These are phyloP conservation scores for Rugalucina vietnamica DNA, from an alignment of 2,888 invertebrate species.

Conservation along the genomic window DNA sequence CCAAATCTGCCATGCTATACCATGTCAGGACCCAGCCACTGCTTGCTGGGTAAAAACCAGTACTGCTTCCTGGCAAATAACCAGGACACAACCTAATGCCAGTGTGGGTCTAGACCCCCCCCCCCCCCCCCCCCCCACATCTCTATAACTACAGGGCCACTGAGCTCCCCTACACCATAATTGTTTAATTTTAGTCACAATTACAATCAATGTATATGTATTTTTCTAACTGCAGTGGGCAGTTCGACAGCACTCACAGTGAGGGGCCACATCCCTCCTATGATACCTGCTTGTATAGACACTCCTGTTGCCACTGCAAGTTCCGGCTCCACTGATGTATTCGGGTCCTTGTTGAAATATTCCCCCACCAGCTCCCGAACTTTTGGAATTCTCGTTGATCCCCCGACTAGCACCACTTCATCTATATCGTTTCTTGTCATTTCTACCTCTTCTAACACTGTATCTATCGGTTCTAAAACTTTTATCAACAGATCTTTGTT, in stretches of 20 bases:
- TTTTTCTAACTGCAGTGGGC: slow-evolving; percentile 78
- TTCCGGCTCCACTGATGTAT: slow-evolving; percentile 84
- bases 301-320: slow-evolving; percentile 85
- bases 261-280: slow-evolving; percentile 86
- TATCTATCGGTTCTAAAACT: slow-evolving; percentile 84
- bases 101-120: too few species aligned
- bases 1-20: too few species aligned
- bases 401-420: slow-evolving; percentile 85
- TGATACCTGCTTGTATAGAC: slow-evolving; percentile 85
- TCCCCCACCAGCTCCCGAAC: slow-evolving; percentile 84
- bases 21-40: too few species aligned
- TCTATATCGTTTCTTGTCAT: slow-evolving; percentile 83
- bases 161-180: too few species aligned
- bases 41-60: too few species aligned
- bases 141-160: too few species aligned
- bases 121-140: too few species aligned
- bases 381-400: slow-evolving; percentile 85
- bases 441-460: slow-evolving; percentile 83
- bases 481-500: slow-evolving; percentile 84
- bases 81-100: too few species aligned
- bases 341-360: slow-evolving; percentile 82
- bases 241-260: slow-evolving; percentile 84
- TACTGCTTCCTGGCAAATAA: too few species aligned
- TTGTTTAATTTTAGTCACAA: too few species aligned
- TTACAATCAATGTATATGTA: slow-evolving; percentile 74